Evolutionary conservation across 2,113 vertebrate species (phyloP).

Genomic region (Poecilia latipinna): DNA sequence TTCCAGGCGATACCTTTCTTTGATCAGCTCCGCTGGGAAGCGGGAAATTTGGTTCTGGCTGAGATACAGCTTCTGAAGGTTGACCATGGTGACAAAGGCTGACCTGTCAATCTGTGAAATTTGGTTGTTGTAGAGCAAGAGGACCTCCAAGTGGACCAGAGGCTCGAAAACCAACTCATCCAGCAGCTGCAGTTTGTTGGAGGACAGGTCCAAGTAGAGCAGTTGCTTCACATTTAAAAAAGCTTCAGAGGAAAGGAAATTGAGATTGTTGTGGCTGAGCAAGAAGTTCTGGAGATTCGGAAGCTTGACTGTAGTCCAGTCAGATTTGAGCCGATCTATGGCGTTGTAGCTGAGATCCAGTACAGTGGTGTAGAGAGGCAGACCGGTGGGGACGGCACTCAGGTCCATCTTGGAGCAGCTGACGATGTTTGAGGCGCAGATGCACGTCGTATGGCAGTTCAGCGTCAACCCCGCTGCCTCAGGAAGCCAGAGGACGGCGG

Average conservation of each 20-base stretch:
- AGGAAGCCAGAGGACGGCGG: slow-evolving; percentile 64
- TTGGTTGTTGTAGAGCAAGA: slow-evolving; percentile 94
- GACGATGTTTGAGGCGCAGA: slow-evolving; percentile 96
- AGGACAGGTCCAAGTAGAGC: slow-evolving; percentile 93
- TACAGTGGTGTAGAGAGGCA: slow-evolving; percentile 87
- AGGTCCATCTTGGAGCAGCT: slow-evolving; percentile 93
- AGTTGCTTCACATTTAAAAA: slow-evolving; percentile 86
- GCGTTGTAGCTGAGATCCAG: slow-evolving; percentile 95
- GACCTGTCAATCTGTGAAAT: slow-evolving; percentile 87
- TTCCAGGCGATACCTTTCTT: slow-evolving; percentile 83
- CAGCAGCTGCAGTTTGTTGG: slow-evolving; percentile 84
- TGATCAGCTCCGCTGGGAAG: slow-evolving; percentile 91
- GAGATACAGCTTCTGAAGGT: slow-evolving; percentile 93
- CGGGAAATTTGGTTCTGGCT: slow-evolving; percentile 92
- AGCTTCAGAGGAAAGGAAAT: slow-evolving; percentile 91
- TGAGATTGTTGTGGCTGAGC: slow-evolving; percentile 90
- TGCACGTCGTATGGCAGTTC: slow-evolving; percentile 87
- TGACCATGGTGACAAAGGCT: slow-evolving; percentile 85
- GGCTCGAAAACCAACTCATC: slow-evolving; percentile 92
- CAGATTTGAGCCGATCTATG: slow-evolving; percentile 81
- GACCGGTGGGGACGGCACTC: slow-evolving; percentile 74
- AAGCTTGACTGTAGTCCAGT: slow-evolving; percentile 86
- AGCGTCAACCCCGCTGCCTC: slow-evolving; percentile 60
- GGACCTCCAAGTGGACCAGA: slow-evolving; percentile 87
- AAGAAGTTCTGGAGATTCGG: slow-evolving; percentile 88